Percentiles rank a stretch among this genome's conserved stretches.
phyloP scores from a whole-genome alignment of 2,888 invertebrate species.

The Athetis lepigone region DNA sequence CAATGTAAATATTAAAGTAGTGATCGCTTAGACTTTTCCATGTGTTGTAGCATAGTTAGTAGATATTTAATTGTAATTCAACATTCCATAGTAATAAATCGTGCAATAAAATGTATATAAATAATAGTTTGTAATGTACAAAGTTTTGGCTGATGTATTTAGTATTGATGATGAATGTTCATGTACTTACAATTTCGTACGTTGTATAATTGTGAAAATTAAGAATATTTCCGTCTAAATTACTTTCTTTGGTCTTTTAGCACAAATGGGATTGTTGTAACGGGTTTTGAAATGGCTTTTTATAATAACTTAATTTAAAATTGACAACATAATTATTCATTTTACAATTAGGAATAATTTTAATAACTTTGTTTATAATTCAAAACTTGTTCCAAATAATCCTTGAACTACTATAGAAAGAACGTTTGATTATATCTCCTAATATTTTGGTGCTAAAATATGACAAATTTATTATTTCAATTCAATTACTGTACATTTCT shows the following conservation, averaged over 20 bases:
- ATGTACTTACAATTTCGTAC: constrained; percentile 54
- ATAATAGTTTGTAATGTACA: constrained; percentile 66
- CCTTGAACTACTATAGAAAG: constrained; percentile 37
- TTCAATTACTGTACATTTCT: constrained; percentile 64
- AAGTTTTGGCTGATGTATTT: constrained; percentile 57
- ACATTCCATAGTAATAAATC: constrained; percentile 87
- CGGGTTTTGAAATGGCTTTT: constrained; percentile 18
- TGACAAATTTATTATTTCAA: constrained; percentile 65
- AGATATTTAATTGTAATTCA: constrained; percentile 67
- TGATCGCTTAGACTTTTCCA: constrained; percentile 53
- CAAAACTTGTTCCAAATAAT: constrained; percentile 28
- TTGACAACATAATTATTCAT: not conserved
- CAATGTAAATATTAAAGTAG: constrained; percentile 52
- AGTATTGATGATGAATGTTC: constrained; percentile 31
- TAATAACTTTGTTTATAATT: not conserved
- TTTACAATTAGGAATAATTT: not conserved
- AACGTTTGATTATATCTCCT: constrained; percentile 73
- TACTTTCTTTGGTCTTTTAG: constrained; percentile 47
- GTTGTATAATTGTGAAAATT: constrained; percentile 41
- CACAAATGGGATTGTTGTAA: constrained; percentile 47
- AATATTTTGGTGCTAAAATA: constrained; percentile 86
- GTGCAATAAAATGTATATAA: constrained; percentile 74
- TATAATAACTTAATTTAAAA: not conserved
- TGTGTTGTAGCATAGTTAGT: constrained; percentile 58
- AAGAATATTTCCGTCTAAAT: constrained; percentile 35